phyloP scores from a whole-genome alignment of 2,113 vertebrate genomes.

The Oriolus oriolus region DNA sequence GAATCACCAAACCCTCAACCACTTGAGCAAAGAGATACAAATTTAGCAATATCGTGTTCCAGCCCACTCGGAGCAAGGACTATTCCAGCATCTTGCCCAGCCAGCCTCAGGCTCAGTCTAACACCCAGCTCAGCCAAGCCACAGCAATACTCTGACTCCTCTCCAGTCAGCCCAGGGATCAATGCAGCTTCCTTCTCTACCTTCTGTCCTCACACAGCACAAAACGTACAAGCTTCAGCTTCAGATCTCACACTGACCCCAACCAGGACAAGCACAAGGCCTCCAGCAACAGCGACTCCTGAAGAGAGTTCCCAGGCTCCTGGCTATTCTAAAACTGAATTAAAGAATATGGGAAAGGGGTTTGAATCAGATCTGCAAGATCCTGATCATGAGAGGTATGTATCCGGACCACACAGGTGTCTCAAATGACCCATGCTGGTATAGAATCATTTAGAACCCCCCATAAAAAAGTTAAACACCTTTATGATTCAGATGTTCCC shows the following conservation, averaged over 20 bases:
- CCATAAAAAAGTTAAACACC: background rate
- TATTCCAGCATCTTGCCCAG: background rate
- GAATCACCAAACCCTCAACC: background rate
- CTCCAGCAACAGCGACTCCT: conserved; percentile 9
- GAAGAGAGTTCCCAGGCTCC: conserved; percentile 42
- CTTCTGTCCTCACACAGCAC: conserved; percentile 48
- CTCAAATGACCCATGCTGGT: background rate
- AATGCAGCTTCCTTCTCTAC: conserved; percentile 14
- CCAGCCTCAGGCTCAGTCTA: conserved; percentile 26
- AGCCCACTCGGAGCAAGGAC: background rate
- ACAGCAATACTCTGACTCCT: conserved; percentile 38
- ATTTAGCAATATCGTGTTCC: background rate
- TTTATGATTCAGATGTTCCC: background rate
- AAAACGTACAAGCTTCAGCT: conserved; percentile 19
- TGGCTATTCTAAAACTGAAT: conserved; percentile 9
- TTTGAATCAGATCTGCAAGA: conserved; percentile 28
- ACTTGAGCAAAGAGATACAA: conserved; percentile 1
- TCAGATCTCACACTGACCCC: conserved; percentile 11
- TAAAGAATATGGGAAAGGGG: conserved; percentile 16
- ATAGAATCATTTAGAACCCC: background rate
- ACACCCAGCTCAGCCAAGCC: conserved; percentile 43
- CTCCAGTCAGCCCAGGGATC: conserved; percentile 47
- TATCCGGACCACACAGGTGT: background rate
- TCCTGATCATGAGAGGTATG: conserved; percentile 46
- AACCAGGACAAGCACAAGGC: conserved; percentile 62